phyloP scores from a whole-genome alignment of 2,113 vertebrate species.

The Nansenia antarctica region DNA sequence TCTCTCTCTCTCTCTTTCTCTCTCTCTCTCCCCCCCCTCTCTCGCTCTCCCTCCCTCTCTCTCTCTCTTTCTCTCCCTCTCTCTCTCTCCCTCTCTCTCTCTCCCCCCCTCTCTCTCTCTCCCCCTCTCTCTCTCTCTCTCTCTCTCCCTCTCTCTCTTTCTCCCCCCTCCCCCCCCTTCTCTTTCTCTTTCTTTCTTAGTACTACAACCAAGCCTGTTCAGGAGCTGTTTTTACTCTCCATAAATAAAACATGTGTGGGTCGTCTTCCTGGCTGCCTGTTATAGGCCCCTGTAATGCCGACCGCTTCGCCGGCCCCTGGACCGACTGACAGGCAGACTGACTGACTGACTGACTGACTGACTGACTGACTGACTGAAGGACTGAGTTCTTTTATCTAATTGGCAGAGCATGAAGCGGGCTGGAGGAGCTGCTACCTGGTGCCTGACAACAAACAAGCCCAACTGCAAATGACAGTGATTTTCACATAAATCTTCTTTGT shows the following conservation, averaged over 20 bases:
- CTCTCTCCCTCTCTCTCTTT: not conserved
- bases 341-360: too few relatives aligned
- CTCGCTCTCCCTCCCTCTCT: not conserved
- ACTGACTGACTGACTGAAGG: slow-evolving; percentile 50
- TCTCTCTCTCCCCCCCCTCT: too few relatives aligned
- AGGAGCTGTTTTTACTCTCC: slow-evolving; percentile 21
- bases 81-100: not conserved
- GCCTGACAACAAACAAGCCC: slow-evolving; percentile 42
- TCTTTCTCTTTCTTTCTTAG: not conserved
- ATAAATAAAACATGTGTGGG: slow-evolving; percentile 51
- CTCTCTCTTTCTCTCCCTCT: not conserved
- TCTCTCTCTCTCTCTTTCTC: not conserved
- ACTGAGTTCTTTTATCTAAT: slow-evolving; percentile 48
- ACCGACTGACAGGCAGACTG: not conserved
- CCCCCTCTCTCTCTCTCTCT: not conserved
- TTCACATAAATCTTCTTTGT: slow-evolving; percentile 16
- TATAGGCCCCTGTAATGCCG: slow-evolving; percentile 60
- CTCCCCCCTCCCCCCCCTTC: not conserved
- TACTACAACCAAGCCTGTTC: not conserved
- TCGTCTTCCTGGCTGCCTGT: slow-evolving; percentile 33
- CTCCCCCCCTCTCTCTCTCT: not conserved
- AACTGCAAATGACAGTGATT: slow-evolving; percentile 35
- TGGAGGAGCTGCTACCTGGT: slow-evolving; percentile 19
- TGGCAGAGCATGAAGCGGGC: slow-evolving; percentile 37
- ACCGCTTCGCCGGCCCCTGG: slow-evolving; percentile 35